phyloP scores from a whole-genome alignment of 2,113 vertebrate species.

The Sigmodon hispidus region DNA sequence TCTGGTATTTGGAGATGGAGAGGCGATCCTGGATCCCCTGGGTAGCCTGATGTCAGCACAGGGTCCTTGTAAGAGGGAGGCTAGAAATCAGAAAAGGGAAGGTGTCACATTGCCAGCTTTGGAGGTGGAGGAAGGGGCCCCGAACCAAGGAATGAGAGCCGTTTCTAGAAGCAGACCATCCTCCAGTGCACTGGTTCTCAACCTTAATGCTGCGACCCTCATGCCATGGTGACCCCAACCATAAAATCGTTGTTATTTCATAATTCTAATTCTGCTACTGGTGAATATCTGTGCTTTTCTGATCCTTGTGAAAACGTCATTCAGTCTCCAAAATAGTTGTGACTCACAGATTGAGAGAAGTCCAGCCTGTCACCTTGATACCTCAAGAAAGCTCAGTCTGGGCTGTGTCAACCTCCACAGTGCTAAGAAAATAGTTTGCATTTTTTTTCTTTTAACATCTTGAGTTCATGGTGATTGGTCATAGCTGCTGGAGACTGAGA shows the following conservation, averaged over 20 bases:
- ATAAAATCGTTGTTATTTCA: not conserved
- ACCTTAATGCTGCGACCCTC: not conserved
- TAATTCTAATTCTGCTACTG: not conserved
- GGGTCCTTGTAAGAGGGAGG: not conserved
- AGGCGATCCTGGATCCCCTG: not conserved
- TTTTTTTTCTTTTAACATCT: not conserved
- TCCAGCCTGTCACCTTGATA: not conserved
- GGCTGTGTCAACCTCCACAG: not conserved
- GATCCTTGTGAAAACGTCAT: not conserved
- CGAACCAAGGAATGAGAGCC: not conserved
- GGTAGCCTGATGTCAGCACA: too few species aligned
- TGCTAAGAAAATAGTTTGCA: not conserved
- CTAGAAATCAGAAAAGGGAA: not conserved
- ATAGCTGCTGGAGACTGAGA: not conserved
- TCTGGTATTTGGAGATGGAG: not conserved
- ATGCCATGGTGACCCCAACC: not conserved
- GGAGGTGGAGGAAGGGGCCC: not conserved
- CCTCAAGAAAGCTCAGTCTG: too few species aligned
- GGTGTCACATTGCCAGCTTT: not conserved
- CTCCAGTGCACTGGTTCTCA: not conserved
- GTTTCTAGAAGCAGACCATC: not conserved
- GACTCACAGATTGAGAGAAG: not conserved
- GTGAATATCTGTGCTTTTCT: not conserved
- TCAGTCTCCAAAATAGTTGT: not conserved
- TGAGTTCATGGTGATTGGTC: not conserved